A percentile compares a stretch with the other conserved stretches of the same genome.
phyloP scores from a whole-genome alignment of 2,797 vertebrate species.

The Tamandua tetradactyla region DNA sequence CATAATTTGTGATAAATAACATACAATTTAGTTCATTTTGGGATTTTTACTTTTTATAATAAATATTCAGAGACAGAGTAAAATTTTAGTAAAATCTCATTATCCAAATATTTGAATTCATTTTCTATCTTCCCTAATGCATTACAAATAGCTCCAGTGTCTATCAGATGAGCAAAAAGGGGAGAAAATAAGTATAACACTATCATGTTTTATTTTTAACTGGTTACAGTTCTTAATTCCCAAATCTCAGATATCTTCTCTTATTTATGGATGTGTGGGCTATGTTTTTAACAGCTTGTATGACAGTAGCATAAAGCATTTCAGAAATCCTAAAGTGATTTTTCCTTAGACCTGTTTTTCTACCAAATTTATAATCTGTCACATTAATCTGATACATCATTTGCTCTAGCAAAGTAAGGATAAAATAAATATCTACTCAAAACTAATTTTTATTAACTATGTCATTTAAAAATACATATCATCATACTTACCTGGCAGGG shows the following conservation, averaged over 20 bases:
- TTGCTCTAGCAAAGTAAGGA: not conserved
- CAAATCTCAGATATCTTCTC: constrained; percentile 32
- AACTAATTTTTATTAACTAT: not conserved
- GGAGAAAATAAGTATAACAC: constrained; percentile 67
- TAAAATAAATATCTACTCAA: not conserved
- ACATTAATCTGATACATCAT: constrained; percentile 14
- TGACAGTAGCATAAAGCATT: constrained; percentile 62
- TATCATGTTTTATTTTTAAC: constrained; percentile 73
- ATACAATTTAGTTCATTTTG: constrained; percentile 32
- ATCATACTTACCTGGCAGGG: too few species aligned
- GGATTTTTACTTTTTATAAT: not conserved
- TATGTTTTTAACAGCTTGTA: constrained; percentile 62
- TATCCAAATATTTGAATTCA: constrained; percentile 53
- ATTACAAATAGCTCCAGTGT: constrained; percentile 55
- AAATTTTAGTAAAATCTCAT: constrained; percentile 62
- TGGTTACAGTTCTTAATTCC: constrained; percentile 63
- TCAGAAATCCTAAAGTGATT: constrained; percentile 56
- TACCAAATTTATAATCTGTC: not conserved
- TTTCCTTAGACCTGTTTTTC: constrained; percentile 22
- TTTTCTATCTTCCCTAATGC: constrained; percentile 40
- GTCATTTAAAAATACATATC: not conserved
- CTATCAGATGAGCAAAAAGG: constrained; percentile 59
- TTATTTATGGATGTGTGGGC: not conserved
- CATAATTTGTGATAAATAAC: not conserved
- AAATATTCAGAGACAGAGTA: constrained; percentile 43